phyloP scores from a whole-genome alignment of 2,797 vertebrate species.

The Rhyacichthys aspro region DNA sequence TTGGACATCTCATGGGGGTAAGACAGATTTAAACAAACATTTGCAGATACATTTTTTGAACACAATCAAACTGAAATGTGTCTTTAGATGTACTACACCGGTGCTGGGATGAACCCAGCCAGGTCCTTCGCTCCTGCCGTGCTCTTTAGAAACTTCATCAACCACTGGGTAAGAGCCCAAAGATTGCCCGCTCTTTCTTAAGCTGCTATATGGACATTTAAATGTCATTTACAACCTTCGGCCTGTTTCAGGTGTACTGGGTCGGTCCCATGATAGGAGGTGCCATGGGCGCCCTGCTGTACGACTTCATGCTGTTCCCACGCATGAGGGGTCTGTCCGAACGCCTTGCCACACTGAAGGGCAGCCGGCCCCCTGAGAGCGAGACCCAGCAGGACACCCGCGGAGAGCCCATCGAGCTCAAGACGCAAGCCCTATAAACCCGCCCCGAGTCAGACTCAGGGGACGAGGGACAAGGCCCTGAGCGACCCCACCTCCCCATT shows the following conservation, averaged over 20 bases:
- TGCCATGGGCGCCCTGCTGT: slow-evolving; percentile 87
- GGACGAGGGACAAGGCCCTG: slow-evolving; percentile 63
- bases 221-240: background rate
- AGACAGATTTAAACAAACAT: slow-evolving; percentile 61
- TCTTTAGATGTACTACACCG: slow-evolving; percentile 91
- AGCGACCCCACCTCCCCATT: slow-evolving; percentile 58
- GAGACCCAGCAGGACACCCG: slow-evolving; percentile 84
- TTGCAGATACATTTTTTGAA: background rate
- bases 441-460: slow-evolving; percentile 18
- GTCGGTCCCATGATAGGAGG: slow-evolving; percentile 93
- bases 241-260: slow-evolving; percentile 87
- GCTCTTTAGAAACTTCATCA: slow-evolving; percentile 72
- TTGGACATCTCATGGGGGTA: slow-evolving; percentile 93
- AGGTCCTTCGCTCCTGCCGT: slow-evolving; percentile 92
- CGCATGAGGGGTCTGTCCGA: slow-evolving; percentile 90
- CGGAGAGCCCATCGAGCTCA: slow-evolving; percentile 91
- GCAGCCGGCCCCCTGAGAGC: slow-evolving; percentile 79
- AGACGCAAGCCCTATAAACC: slow-evolving; percentile 89
- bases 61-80: slow-evolving; percentile 9
- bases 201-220: background rate
- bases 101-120: slow-evolving; percentile 93
- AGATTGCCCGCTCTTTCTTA: background rate
- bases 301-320: slow-evolving; percentile 93
- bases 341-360: slow-evolving; percentile 91
- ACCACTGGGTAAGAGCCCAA: slow-evolving; percentile 89